phyloP scores from a whole-genome alignment of 2,888 invertebrate species.

The Patella depressa region DNA sequence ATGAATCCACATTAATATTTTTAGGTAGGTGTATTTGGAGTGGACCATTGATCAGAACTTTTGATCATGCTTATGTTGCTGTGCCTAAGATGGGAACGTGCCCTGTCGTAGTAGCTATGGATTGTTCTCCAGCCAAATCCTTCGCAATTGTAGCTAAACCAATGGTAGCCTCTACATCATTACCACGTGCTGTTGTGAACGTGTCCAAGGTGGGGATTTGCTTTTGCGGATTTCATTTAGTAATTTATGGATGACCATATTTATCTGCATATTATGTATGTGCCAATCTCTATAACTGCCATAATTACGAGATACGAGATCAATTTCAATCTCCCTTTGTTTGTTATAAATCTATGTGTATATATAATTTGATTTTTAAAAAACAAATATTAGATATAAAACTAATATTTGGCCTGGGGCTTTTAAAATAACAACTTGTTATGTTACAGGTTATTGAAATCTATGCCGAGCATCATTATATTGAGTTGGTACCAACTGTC shows the following conservation, averaged over 20 bases:
- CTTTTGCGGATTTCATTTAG: no score
- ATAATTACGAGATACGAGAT: no score
- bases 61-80: constrained; percentile 23
- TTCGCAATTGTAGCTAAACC: constrained; percentile 29
- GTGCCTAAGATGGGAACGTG: constrained; percentile 24
- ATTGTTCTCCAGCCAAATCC: constrained; percentile 30
- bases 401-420: no score
- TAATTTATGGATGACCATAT: no score
- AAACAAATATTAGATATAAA: no score
- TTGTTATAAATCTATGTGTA: no score
- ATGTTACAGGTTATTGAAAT: not conserved
- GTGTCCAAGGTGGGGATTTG: constrained; percentile 11
- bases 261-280: no score
- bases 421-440: not conserved
- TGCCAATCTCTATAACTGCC: no score
- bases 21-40: not conserved
- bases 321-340: no score
- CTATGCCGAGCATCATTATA: not conserved
- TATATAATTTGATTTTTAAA: no score
- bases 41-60: constrained; percentile 23
- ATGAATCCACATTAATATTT: not conserved
- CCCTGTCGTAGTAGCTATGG: constrained; percentile 34
- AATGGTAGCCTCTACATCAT: not conserved
- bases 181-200: not conserved
- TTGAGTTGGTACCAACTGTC: not conserved